These are phyloP conservation scores for Alcis repandata DNA, from an alignment of 2,888 invertebrate species.

Conservation along the genomic window DNA sequence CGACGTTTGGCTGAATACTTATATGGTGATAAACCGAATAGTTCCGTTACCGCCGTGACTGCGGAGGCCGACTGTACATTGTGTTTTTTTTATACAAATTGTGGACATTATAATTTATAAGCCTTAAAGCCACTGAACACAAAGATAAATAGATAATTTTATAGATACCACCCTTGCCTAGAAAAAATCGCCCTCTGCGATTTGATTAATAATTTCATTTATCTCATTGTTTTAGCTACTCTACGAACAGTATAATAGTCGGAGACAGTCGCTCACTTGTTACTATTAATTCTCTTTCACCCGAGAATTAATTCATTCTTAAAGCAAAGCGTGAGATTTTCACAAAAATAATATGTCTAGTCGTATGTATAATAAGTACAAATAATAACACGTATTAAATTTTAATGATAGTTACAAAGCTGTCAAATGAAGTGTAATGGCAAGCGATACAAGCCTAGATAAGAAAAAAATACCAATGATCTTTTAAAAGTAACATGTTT, in stretches of 20 bases:
- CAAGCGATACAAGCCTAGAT: constrained; percentile 1
- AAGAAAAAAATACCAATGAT: background rate
- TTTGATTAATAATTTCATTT: background rate
- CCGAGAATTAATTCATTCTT: constrained; percentile 11
- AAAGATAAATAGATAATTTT: too few species aligned
- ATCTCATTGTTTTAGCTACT: constrained; percentile 15
- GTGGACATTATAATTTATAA: background rate
- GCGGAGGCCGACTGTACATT: too few species aligned
- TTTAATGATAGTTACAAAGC: constrained; percentile 1
- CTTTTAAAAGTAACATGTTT: constrained; percentile 12
- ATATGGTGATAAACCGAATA: too few species aligned
- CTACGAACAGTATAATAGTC: constrained; percentile 31
- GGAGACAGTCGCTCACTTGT: constrained; percentile 18
- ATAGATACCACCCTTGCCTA: background rate
- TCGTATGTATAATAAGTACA: background rate
- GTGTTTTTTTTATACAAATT: too few species aligned
- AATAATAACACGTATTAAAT: constrained; percentile 1
- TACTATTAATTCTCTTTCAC: constrained; percentile 12
- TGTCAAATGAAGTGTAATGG: constrained; percentile 12
- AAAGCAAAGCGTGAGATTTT: constrained; percentile 25
- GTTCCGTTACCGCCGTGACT: too few species aligned
- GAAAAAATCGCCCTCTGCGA: background rate
- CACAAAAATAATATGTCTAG: constrained; percentile 7
- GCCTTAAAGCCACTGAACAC: background rate
- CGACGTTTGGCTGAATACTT: too few species aligned